Evolutionary conservation across 1,140 invertebrate genomes (phyloP).

Genomic region (Rhopalosiphum padi): DNA sequence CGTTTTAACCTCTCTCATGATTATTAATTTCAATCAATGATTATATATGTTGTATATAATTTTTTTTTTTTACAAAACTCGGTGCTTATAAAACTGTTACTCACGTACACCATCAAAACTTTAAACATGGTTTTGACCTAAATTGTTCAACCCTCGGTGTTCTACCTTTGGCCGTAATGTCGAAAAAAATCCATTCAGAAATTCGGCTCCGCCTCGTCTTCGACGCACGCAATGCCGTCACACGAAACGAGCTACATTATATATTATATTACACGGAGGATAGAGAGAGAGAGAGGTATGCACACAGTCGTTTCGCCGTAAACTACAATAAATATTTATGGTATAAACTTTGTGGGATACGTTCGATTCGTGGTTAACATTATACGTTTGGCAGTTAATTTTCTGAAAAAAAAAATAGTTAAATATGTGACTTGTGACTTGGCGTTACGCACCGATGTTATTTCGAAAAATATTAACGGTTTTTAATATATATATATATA

Average conservation of each 20-base stretch:
- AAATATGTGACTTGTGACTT: neutral
- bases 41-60: neutral
- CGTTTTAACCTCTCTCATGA: neutral
- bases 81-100: neutral
- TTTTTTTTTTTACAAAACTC: neutral
- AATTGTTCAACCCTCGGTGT: neutral
- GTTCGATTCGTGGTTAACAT: neutral
- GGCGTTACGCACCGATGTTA: neutral
- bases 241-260: neutral
- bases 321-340: conserved; percentile 1
- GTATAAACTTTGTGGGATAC: neutral
- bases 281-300: neutral
- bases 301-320: neutral
- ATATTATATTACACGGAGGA: neutral
- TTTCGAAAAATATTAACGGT: neutral
- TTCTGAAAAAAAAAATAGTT: neutral
- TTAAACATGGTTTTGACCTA: neutral
- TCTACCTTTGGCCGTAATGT: neutral
- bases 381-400: neutral
- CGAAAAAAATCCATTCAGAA: neutral
- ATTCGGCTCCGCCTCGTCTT: neutral
- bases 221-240: neutral
- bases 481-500: neutral
- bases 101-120: neutral
- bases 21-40: neutral